Conservation (phyloP, 1,140 invertebrate species). For the Dinoponera quadriceps region DNA sequence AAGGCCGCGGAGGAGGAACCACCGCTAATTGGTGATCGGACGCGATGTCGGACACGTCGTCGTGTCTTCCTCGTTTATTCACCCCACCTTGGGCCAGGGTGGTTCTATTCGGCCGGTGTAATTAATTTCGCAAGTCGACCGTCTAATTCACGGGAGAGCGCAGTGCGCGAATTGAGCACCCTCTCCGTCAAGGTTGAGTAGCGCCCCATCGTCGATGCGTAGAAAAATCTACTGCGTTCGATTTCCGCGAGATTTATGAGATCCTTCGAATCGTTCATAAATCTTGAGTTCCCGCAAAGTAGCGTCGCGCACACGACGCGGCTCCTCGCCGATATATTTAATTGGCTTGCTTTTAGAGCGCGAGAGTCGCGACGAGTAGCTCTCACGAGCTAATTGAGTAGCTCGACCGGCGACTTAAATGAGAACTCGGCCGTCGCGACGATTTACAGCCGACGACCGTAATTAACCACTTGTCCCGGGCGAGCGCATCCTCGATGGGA, state of each 20-base stretch:
- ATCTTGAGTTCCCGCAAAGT: conserved; percentile 14
- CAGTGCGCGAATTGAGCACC: neutral
- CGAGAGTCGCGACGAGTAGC: conserved; percentile 35
- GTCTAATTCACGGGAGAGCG: conserved; percentile 12
- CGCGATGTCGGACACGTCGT: conserved; percentile 59
- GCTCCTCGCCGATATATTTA: conserved; percentile 45
- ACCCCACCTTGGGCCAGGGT: conserved; percentile 1
- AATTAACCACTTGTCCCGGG: conserved; percentile 73
- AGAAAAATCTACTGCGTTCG: too few relatives aligned
- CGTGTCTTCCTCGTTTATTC: conserved; percentile 51
- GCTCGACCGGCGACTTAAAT: conserved; percentile 63
- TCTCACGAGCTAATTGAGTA: conserved; percentile 63
- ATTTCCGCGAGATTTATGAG: too few relatives aligned
- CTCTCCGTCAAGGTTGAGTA: too few relatives aligned
- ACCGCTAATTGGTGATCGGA: conserved; percentile 71
- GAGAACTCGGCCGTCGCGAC: conserved; percentile 70
- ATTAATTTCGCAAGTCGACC: conserved; percentile 47
- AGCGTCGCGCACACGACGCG: conserved; percentile 15
- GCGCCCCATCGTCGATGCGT: too few relatives aligned
- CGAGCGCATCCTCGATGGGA: conserved; percentile 59
- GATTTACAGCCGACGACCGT: conserved; percentile 69
- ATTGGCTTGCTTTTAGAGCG: conserved; percentile 46
- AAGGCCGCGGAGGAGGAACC: conserved; percentile 42
- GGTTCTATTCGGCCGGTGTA: conserved; percentile 50
- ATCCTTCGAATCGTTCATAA: conserved; percentile 4